Evolutionary conservation across 35 echinoderm and acorn worm genomes (phyloP).

Genomic region (Nesometra sesokonis): DNA sequence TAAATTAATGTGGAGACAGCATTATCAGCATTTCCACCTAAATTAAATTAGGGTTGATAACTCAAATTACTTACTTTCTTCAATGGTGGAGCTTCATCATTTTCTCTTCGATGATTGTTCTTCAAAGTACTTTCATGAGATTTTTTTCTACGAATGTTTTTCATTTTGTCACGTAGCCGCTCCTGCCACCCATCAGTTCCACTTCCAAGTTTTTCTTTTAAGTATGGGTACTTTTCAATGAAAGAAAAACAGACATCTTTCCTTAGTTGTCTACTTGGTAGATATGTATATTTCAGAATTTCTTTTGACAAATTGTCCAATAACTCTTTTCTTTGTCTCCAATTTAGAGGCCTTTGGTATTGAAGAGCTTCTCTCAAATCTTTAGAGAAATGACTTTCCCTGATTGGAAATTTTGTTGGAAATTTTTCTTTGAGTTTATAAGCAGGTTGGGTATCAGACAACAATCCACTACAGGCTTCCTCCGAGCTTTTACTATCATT

Average conservation of each 20-base stretch:
- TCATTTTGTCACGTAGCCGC: slow-evolving; percentile 11
- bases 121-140: not conserved
- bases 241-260: not conserved
- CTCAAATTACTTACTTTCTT: no score
- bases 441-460: not conserved
- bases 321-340: slow-evolving; percentile 13
- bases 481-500: not conserved
- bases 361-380: slow-evolving; percentile 7
- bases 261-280: slow-evolving; percentile 3
- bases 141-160: slow-evolving; percentile 14
- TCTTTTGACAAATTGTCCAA: slow-evolving; percentile 3
- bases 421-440: slow-evolving; percentile 7
- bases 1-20: no score
- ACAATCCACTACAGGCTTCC: not conserved
- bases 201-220: slow-evolving; percentile 20
- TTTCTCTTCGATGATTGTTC: no score
- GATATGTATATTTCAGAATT: slow-evolving; percentile 23
- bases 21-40: no score
- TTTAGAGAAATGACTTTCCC: slow-evolving; percentile 2
- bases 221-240: slow-evolving; percentile 3
- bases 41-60: no score
- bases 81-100: no score
- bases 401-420: slow-evolving; percentile 12
- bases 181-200: slow-evolving; percentile 39
- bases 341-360: slow-evolving; percentile 6